Evolutionary conservation across 2,888 invertebrate genomes (phyloP), one percentile per base, ranked within the genome.

Genomic region (Diaphora mendica): DNA sequence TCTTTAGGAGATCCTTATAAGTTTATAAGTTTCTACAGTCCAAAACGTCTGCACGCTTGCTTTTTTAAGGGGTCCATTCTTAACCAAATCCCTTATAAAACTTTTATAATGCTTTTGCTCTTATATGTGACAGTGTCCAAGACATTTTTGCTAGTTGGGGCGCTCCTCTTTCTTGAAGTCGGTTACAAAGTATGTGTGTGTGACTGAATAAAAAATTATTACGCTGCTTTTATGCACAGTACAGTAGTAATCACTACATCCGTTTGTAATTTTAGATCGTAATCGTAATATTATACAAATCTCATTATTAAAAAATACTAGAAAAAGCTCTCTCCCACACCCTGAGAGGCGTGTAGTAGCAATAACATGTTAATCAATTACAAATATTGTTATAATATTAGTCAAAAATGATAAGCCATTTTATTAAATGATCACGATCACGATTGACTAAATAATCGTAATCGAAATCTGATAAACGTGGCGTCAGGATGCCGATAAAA

Each of bases 401-500:
- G 20, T 65, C 55, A 71, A 39, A 39, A 39, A 71, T 71, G 11
- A 17, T 17, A 17, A n/a, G n/a, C 64, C 51, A 26, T 71, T 51
- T n/a, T 64, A 33, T 51, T 71, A 71, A 71, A 65, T 51, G 65
- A n/a, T 20, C n/a, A 39, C 20, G 65, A n/a, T 20, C n/a, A 39
- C 20, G n/a, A 71, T 71, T 72, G 67, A 33, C 7, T 35, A 42
- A 44, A 33, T 44, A 39, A 67, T 62, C 15, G n/a, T 68, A 59
- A 67, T 67, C 17, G 35, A 39, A 35, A 68, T 72, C 68, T 68
- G 48, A n/a, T 64, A 0, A 11, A 39, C 26, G 33, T 59, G 59
- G 30, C 68, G 68, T 59, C 68, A 69, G 68, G 69, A 69, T 55
- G n/a, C 51, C 68, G 55, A 68, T 69, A 69, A 64, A 68, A 44